Base-by-base conservation (phyloP, 2,113 vertebrate species). In the Ammospiza nelsoni region DNA sequence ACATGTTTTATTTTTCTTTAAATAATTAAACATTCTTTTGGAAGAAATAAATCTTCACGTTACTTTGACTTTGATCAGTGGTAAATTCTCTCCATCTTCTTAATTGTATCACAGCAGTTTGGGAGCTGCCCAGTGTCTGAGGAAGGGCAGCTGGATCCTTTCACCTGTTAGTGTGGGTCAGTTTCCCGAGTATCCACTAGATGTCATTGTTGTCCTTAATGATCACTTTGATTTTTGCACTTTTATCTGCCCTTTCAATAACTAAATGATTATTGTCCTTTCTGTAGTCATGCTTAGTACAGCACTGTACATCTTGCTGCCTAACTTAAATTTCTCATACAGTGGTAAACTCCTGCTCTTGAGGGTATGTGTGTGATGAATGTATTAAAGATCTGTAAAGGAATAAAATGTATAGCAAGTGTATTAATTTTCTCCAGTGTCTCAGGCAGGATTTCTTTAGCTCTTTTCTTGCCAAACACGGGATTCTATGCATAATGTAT, bases 201-300 rank as follows among this genome's bases (percentile, higher is more conserved):
- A 96, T 98, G 98, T 98, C 98, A 97, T 12, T 92, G 77, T 97
- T 97, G 95, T 67, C 91, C 84, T 94, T 95, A 94, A 89, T 90
- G 35, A 93, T 4, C 88, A 17, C 27, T 63, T 54, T 27, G 69
- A 19, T 52, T 90, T 55, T 63, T 71, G 21, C 41, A n/a, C n/a
- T 39, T 59, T 15, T 5, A 4, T 39, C n/a, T 75, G 6, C 35
- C 73, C 35, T 51, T 75, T 23, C 11, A 15, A 1, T 76, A 59
- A 29, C 35, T n/a, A 15, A 63, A 29, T 44, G 5, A 29, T 88
- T 59, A 49, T n/a, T 69, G 29, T 28, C 25, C 54, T 71, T 81
- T 57, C 24, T 58, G 39, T 41, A 71, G 46, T 66, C 54, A 22
- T 51, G 44, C 31, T 92, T 87, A 61, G 7, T 75, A 22, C 46